Conservation (phyloP, 2,888 invertebrate genomes). For the Lasius fuliginosus region DNA sequence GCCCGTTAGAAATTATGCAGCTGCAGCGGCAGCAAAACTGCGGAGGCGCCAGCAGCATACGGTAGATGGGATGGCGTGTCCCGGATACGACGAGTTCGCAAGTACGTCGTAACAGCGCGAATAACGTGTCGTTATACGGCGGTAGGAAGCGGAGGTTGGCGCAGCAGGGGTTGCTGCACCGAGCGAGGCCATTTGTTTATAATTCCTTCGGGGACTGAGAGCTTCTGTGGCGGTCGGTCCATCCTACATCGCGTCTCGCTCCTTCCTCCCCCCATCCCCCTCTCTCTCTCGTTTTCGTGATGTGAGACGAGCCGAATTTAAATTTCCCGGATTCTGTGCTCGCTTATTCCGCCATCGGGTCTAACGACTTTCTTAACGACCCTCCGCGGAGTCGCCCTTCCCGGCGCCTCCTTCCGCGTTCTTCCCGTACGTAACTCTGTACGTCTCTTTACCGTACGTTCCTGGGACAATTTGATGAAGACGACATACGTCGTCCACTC, state of each 20-base stretch:
- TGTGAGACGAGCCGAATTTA: conserved; percentile 73
- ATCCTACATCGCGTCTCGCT: conserved; percentile 22
- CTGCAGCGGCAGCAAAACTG: conserved; percentile 77
- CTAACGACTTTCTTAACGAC: conserved; percentile 81
- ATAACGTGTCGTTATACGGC: conserved; percentile 73
- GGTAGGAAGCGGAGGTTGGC: conserved; percentile 17
- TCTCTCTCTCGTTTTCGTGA: conserved; percentile 12
- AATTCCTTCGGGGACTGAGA: conserved; percentile 68
- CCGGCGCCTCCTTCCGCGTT: background rate
- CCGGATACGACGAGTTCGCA: conserved; percentile 73
- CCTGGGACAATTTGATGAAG: conserved; percentile 64
- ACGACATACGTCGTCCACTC: conserved; percentile 48
- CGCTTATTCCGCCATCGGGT: conserved; percentile 53
- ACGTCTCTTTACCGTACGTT: conserved; percentile 26
- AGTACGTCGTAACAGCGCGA: conserved; percentile 77
- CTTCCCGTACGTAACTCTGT: conserved; percentile 19
- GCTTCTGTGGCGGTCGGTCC: conserved; percentile 14
- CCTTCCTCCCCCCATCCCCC: conserved; percentile 23
- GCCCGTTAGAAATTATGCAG: conserved; percentile 83
- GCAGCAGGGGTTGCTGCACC: conserved; percentile 23
- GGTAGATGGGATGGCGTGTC: conserved; percentile 75
- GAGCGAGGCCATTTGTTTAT: conserved; percentile 72
- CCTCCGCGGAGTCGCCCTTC: conserved; percentile 57
- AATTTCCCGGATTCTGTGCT: conserved; percentile 72
- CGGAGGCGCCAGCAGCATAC: conserved; percentile 30